phyloP scores from a whole-genome alignment of 2,888 invertebrate species.

The Saturnia pavonia region DNA sequence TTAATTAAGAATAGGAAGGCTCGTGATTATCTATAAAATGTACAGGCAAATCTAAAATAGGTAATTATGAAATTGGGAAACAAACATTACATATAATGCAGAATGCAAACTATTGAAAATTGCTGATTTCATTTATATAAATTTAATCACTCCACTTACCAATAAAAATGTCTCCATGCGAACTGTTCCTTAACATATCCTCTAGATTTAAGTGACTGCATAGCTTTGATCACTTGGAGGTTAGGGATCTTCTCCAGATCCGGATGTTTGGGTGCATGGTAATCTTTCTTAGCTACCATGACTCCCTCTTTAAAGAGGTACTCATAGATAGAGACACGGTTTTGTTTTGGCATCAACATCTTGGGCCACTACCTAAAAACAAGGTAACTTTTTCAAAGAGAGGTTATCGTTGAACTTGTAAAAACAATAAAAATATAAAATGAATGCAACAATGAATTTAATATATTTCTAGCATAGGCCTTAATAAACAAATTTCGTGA shows the following conservation, averaged over 20 bases:
- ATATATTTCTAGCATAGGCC: not conserved
- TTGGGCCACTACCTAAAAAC: conserved; percentile 81
- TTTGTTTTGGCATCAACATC: conserved; percentile 99
- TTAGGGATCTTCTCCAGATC: conserved; percentile 97
- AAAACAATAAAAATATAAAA: conserved; percentile 6
- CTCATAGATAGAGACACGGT: conserved; percentile 97
- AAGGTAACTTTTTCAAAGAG: conserved; percentile 44
- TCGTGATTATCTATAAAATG: no score
- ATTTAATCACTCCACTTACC: conserved; percentile 78
- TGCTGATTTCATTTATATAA: not conserved
- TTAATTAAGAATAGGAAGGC: no score
- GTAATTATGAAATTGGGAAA: not conserved
- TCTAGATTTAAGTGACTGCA: conserved; percentile 97
- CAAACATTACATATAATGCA: not conserved
- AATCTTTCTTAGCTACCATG: conserved; percentile 99
- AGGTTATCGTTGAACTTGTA: conserved; percentile 42
- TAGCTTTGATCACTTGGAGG: conserved; percentile 98
- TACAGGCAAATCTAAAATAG: not conserved
- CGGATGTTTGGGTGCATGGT: conserved; percentile 98
- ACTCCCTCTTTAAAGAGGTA: conserved; percentile 99
- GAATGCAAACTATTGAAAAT: not conserved
- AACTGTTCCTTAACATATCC: conserved; percentile 99
- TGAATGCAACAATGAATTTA: not conserved
- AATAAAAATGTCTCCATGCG: conserved; percentile 99
- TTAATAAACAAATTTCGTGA: not conserved